phyloP scores from a whole-genome alignment of 2,888 invertebrate species.

The Bembecia ichneumoniformis region DNA sequence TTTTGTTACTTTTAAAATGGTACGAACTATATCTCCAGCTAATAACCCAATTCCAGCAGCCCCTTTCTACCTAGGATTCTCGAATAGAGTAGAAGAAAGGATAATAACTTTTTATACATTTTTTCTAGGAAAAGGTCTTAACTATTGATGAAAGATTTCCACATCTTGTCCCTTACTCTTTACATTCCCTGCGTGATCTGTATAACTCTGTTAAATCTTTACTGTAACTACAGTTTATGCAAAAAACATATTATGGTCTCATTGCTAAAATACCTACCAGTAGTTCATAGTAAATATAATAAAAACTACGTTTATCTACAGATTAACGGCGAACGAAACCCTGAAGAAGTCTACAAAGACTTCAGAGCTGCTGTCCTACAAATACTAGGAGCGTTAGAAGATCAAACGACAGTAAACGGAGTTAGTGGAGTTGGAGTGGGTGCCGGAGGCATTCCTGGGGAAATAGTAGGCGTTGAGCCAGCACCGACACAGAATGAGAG shows the following conservation, averaged over 20 bases:
- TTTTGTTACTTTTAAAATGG: too few species aligned
- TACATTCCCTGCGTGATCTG: too few species aligned
- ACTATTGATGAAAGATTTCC: too few species aligned
- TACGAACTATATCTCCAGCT: too few species aligned
- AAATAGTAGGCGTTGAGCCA: slow-evolving; percentile 74
- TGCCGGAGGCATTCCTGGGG: slow-evolving; percentile 75
- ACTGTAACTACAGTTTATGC: too few species aligned
- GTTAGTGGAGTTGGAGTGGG: slow-evolving; percentile 73
- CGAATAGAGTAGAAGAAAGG: too few species aligned
- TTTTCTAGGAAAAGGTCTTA: too few species aligned
- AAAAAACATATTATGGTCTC: slow-evolving; percentile 8
- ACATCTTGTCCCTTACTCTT: too few species aligned
- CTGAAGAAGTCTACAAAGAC: slow-evolving; percentile 88
- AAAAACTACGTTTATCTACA: slow-evolving; percentile 32
- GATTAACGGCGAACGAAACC: slow-evolving; percentile 91
- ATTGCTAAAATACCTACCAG: slow-evolving; percentile 13
- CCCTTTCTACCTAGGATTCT: too few species aligned
- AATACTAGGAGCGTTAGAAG: slow-evolving; percentile 80
- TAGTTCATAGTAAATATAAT: slow-evolving; percentile 3
- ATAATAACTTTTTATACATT: too few species aligned
- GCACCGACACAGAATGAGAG: slow-evolving; percentile 48
- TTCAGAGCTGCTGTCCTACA: slow-evolving; percentile 84
- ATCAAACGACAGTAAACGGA: slow-evolving; percentile 75
- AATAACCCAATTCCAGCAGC: too few species aligned
- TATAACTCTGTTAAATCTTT: too few species aligned